Evolutionary conservation across 2,113 vertebrate species (phyloP).

Genomic region (Lonchura striata): DNA sequence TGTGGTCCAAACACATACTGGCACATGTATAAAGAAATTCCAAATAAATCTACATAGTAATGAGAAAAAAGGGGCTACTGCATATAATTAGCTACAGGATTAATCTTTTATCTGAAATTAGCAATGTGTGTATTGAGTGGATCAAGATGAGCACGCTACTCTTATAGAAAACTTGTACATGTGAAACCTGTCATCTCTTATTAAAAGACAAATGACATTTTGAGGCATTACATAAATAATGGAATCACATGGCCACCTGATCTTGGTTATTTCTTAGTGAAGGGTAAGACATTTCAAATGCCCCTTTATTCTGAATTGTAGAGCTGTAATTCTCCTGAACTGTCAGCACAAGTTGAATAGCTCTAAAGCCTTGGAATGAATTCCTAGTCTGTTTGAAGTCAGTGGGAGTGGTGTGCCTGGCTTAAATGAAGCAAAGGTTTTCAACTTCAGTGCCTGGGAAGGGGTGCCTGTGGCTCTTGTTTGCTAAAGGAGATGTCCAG

Average conservation of each 20-base stretch:
- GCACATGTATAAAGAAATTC: constrained; percentile 48
- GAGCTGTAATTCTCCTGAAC: constrained; percentile 34
- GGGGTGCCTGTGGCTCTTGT: not conserved
- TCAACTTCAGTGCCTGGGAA: not conserved
- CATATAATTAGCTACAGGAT: not conserved
- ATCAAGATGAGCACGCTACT: constrained; percentile 58
- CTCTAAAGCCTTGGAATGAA: not conserved
- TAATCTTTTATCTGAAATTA: constrained; percentile 53
- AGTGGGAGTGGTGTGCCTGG: not conserved
- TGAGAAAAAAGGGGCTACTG: not conserved
- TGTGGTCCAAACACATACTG: not conserved
- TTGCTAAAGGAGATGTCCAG: not conserved
- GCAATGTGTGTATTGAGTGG: constrained; percentile 45
- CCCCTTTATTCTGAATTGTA: constrained; percentile 40
- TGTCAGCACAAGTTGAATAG: not conserved
- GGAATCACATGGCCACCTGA: constrained; percentile 68
- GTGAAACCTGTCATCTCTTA: constrained; percentile 65
- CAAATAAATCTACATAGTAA: constrained; percentile 34
- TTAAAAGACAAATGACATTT: constrained; percentile 71
- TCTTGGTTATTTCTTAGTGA: constrained; percentile 66
- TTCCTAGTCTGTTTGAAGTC: not conserved
- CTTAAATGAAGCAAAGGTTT: not conserved
- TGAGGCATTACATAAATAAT: constrained; percentile 71
- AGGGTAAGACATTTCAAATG: constrained; percentile 29
- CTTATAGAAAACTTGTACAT: constrained; percentile 49